Conservation (phyloP, 2,797 vertebrate genomes). For the Eleutherodactylus coqui region DNA sequence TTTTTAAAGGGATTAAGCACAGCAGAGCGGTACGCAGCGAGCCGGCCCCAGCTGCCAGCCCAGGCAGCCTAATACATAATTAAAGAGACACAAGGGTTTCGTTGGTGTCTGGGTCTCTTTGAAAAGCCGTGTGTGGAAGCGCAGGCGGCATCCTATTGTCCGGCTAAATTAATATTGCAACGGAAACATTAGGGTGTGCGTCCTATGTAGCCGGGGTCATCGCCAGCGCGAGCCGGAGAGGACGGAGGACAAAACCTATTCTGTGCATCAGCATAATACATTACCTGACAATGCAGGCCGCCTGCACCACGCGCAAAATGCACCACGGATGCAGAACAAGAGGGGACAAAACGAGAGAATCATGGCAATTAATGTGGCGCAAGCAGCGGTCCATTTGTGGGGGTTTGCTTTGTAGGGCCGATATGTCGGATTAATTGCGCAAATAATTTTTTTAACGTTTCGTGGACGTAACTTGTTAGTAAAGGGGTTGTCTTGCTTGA, state of each 20-base stretch:
- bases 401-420: no score
- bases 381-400: no score
- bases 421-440: no score
- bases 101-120: slow-evolving; percentile 65
- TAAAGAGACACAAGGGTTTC: slow-evolving; percentile 65
- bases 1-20: slow-evolving; percentile 67
- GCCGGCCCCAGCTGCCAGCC: slow-evolving; percentile 70
- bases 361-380: no score
- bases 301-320: not conserved
- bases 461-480: no score
- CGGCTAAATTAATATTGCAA: slow-evolving; percentile 64
- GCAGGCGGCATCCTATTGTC: slow-evolving; percentile 66
- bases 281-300: slow-evolving; percentile 29
- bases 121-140: slow-evolving; percentile 63
- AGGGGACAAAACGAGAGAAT: no score
- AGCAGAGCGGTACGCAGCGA: slow-evolving; percentile 56
- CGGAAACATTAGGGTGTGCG: slow-evolving; percentile 51
- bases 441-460: no score
- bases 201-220: slow-evolving; percentile 51
- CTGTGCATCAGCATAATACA: slow-evolving; percentile 5
- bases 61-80: slow-evolving; percentile 70
- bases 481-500: no score
- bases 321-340: no score
- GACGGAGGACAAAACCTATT: not conserved
- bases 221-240: slow-evolving; percentile 15